Percentiles rank a stretch among this genome's conserved stretches.
Conservation (phyloP, 2,888 invertebrate genomes). For the Dasysyrphus albostriatus region DNA sequence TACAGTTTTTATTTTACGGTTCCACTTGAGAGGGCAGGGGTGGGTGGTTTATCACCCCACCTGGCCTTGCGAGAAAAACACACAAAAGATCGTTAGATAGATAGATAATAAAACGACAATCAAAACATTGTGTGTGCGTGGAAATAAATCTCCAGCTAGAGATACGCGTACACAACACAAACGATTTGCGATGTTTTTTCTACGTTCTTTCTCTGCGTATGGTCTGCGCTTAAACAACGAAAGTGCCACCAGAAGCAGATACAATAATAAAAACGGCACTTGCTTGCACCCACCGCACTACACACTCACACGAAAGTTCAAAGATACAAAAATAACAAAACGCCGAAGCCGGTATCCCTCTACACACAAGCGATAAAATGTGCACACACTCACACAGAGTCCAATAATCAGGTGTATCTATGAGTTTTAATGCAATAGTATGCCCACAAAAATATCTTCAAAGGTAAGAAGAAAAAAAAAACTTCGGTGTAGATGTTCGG, state of each 20-base stretch:
- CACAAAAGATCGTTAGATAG: conserved; percentile 18
- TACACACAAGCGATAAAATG: conserved; percentile 1
- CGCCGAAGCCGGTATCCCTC: conserved; percentile 66
- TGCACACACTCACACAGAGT: conserved; percentile 2
- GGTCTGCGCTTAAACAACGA: conserved; percentile 17
- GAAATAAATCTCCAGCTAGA: conserved; percentile 22
- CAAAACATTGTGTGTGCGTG: conserved; percentile 21
- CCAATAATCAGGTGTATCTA: conserved; percentile 60
- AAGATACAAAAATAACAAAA: conserved; percentile 54
- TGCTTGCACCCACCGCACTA: conserved; percentile 62
- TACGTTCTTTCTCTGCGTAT: conserved; percentile 17
- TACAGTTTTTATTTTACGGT: conserved; percentile 2
- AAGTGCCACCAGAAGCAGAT: conserved; percentile 31
- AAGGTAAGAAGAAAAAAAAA: conserved; percentile 33
- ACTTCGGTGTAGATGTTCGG: conserved; percentile 42
- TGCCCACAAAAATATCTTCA: conserved; percentile 22
- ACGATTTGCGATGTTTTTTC: conserved; percentile 19
- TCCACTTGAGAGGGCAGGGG: neutral
- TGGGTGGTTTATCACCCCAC: neutral
- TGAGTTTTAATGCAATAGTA: conserved; percentile 29
- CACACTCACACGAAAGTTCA: conserved; percentile 33
- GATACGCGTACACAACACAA: conserved; percentile 12
- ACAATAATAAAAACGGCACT: conserved; percentile 35
- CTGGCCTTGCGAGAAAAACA: conserved; percentile 22
- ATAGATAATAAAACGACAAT: conserved; percentile 27